Conservation (phyloP, 2,113 vertebrate genomes). For the Prietella phreatophila region DNA sequence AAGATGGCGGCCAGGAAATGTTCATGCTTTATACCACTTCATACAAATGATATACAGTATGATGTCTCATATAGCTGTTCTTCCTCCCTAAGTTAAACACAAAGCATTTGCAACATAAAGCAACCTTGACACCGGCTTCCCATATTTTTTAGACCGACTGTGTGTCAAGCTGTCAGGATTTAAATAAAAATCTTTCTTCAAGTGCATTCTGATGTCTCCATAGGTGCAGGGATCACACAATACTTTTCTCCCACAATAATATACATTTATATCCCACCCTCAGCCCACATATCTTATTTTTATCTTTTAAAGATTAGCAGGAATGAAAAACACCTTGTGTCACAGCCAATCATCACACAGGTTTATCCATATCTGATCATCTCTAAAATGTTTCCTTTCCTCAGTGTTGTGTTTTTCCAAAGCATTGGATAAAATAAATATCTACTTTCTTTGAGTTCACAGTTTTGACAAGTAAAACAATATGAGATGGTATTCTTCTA, state of each 20-base stretch:
- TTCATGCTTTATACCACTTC: neutral
- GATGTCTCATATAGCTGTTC: neutral
- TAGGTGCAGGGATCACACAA: conserved; percentile 21
- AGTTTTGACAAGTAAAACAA: neutral
- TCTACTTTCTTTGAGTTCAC: neutral
- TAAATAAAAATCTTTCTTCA: conserved; percentile 34
- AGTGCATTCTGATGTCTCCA: conserved; percentile 32
- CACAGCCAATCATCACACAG: conserved; percentile 23
- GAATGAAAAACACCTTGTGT: neutral
- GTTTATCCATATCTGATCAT: conserved; percentile 33
- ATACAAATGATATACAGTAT: neutral
- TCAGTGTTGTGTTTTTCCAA: neutral
- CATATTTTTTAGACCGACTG: neutral
- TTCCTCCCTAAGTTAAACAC: neutral
- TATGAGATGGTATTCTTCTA: neutral
- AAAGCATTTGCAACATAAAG: conserved; percentile 13
- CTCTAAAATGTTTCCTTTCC: neutral
- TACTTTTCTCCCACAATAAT: conserved; percentile 16
- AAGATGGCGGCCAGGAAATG: neutral
- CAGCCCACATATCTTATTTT: conserved; percentile 17
- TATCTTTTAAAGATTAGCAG: conserved; percentile 22
- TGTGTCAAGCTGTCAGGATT: neutral
- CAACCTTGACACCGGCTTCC: too few relatives aligned
- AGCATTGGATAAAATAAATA: neutral
- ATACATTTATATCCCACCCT: conserved; percentile 20